Base-by-base conservation (phyloP, 2,888 invertebrate species). In the Parelbella ahira region DNA sequence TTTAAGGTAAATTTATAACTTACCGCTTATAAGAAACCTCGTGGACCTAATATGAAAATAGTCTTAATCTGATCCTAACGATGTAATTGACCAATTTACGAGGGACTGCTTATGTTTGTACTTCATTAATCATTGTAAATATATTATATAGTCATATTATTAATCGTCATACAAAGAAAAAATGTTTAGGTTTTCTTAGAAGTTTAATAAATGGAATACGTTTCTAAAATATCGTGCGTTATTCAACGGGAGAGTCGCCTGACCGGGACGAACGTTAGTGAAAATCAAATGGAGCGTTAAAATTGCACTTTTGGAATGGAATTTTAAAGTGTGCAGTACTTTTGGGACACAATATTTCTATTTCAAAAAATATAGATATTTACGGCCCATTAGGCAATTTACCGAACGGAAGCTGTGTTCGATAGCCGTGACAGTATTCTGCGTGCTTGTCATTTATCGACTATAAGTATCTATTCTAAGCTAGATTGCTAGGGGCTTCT, bases 351-450 rank as follows among this genome's bases (percentile, higher is more conserved):
- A 32, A 30, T 19, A 25, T 13, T 33, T 12, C n/a, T 13, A 4
- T 20, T 19, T 10, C n/a, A 25, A 21, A 37, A 38, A 25, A 29
- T 23, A 9, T 23, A 5, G 20, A 15, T 39, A 32, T 47, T 44
- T 37, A 37, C 43, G 37, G 39, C 28, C 39, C 47, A 47, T 47
- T 47, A 44, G 33, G 37, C 24, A 19, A 30, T 18, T n/a, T n/a
- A n/a, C n/a, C n/a, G n/a, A n/a, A n/a, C n/a, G n/a, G n/a, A n/a
- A n/a, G n/a, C n/a, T n/a, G n/a, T n/a, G n/a, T n/a, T n/a, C n/a
- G n/a, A n/a, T n/a, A n/a, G n/a, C n/a, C n/a, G n/a, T n/a, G n/a
- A n/a, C n/a, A n/a, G n/a, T n/a, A n/a, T n/a, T n/a, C n/a, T n/a
- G n/a, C n/a, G n/a, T n/a, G n/a, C n/a, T n/a, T n/a, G n/a, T n/a